phyloP scores from a whole-genome alignment of 2,113 vertebrate species.

The Otis tarda region DNA sequence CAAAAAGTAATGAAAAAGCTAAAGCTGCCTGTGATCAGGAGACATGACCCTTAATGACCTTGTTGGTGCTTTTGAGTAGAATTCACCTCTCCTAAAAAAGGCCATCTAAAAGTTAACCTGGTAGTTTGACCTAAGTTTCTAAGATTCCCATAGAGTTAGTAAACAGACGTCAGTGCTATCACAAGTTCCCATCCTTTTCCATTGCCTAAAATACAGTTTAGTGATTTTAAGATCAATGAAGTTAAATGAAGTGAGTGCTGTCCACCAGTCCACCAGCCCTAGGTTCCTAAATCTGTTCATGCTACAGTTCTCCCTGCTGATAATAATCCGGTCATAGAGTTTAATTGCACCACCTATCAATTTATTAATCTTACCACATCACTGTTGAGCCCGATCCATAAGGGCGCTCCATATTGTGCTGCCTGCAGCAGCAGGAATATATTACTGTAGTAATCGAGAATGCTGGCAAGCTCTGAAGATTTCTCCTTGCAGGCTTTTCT shows the following conservation, averaged over 20 bases:
- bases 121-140: background rate
- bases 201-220: background rate
- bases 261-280: background rate
- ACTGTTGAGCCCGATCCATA: conserved; percentile 91
- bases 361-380: conserved; percentile 80
- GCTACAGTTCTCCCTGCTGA: background rate
- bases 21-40: background rate
- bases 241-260: background rate
- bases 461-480: conserved; percentile 82
- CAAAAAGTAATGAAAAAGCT: background rate
- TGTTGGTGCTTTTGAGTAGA: background rate
- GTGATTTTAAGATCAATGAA: background rate
- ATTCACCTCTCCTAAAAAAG: background rate
- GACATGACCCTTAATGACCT: background rate
- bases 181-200: background rate
- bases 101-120: background rate
- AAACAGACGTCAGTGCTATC: background rate
- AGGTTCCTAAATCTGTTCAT: background rate
- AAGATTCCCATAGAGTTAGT: background rate
- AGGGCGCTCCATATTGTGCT: conserved; percentile 67
- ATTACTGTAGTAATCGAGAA: conserved; percentile 78
- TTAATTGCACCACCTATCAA: background rate
- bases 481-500: conserved; percentile 81
- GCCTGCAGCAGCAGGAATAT: conserved; percentile 75
- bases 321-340: background rate